Conservation (phyloP, 1,140 invertebrate genomes). For the Dendrolimus kikuchii region DNA sequence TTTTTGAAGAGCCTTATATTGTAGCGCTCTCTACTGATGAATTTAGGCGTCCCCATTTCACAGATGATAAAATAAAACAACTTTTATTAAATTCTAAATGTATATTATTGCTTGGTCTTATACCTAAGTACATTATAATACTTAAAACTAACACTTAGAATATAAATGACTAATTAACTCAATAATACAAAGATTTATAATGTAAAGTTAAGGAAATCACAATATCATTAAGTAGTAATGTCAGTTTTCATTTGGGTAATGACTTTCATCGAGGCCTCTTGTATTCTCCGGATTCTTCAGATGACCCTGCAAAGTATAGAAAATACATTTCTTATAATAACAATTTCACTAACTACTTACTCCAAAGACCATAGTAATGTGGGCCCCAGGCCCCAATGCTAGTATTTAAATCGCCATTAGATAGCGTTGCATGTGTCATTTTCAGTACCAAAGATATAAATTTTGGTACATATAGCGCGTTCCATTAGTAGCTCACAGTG, state of each 20-base stretch:
- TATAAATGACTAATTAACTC: constrained; percentile 60
- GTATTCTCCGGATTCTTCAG: constrained; percentile 60
- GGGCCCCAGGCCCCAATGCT: too few relatives aligned
- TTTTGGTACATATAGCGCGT: too few relatives aligned
- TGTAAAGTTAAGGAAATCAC: constrained; percentile 49
- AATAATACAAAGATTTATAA: constrained; percentile 14
- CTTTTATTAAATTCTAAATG: constrained; percentile 22
- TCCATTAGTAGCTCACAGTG: too few relatives aligned
- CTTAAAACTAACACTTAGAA: constrained; percentile 30
- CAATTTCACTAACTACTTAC: too few relatives aligned
- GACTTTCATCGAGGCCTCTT: constrained; percentile 49
- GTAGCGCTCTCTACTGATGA: too few relatives aligned
- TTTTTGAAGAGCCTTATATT: too few relatives aligned
- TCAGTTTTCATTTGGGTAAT: constrained; percentile 10
- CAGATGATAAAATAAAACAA: constrained; percentile 15
- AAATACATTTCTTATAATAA: too few relatives aligned
- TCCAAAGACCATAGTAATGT: too few relatives aligned
- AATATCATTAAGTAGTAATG: constrained; percentile 26
- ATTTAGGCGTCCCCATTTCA: too few relatives aligned
- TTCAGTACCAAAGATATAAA: too few relatives aligned
- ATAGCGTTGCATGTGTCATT: too few relatives aligned
- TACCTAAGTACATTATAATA: constrained; percentile 23
- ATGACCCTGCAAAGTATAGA: constrained; percentile 43
- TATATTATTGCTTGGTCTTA: constrained; percentile 45
- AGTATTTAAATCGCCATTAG: too few relatives aligned